Evolutionary conservation across 2,888 invertebrate genomes (phyloP).

Genomic region (Synanthedon andrenaeformis): DNA sequence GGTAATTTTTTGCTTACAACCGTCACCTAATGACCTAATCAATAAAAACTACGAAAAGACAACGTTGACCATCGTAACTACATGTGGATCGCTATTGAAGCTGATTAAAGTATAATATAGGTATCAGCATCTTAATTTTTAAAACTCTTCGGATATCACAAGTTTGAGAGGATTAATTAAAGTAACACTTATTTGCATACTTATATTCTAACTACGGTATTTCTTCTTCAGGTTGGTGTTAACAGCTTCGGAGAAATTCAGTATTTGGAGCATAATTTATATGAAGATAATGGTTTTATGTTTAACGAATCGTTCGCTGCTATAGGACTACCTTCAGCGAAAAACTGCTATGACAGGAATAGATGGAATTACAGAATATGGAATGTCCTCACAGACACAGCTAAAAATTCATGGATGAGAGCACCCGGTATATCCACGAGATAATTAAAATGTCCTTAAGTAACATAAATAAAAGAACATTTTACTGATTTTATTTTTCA

Average conservation of each 20-base stretch:
- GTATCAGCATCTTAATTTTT: too few species aligned
- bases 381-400: constrained; percentile 30
- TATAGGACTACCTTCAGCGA: constrained; percentile 10
- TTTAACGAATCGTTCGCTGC: constrained; percentile 23
- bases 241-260: constrained; percentile 61
- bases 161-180: too few species aligned
- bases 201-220: too few species aligned
- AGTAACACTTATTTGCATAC: too few species aligned
- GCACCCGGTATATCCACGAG: constrained; percentile 27
- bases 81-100: background rate
- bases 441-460: background rate
- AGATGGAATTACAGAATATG: constrained; percentile 29
- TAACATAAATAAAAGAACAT: background rate
- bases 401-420: constrained; percentile 33
- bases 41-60: background rate
- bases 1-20: constrained; percentile 10
- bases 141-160: too few species aligned
- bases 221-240: constrained; percentile 20
- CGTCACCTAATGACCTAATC: too few species aligned
- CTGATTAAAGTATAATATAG: too few species aligned
- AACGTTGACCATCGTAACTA: background rate
- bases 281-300: constrained; percentile 56
- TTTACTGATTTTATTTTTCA: background rate
- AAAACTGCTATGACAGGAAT: constrained; percentile 27
- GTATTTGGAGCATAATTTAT: constrained; percentile 53